Evolutionary conservation across 2,888 invertebrate genomes (phyloP), one percentile per base, ranked within the genome.

Genomic region (Galerucella nymphaeae): DNA sequence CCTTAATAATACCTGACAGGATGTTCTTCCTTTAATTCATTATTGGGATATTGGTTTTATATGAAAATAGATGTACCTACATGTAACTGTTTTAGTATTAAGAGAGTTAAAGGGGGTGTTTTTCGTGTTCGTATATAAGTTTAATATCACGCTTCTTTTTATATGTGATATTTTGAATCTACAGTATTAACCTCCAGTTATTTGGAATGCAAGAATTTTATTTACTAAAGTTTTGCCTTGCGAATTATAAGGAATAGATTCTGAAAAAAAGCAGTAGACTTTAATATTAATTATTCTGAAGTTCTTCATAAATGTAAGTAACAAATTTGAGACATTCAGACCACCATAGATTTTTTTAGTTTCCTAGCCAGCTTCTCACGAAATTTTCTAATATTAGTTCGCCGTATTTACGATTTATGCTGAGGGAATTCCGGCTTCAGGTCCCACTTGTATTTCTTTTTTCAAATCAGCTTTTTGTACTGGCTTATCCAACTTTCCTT

Each of bases 1-100:
- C 82, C 81, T 82, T 83, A 83, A 83, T 83, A 83, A 83, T 82
- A 64, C 20, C 64, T 64, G 48, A 48, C 50, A 23, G 50, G 20
- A 50, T 14, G 41, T 16, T 59, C 16, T n/a, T 59, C n/a, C n/a
- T 5, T 14, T n/a, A n/a, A 8, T 48, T 14, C 14, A 48, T n/a
- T 48, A 48, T 48, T n/a, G 48, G n/a, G 48, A 48, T 48, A 4
- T 14, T 48, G n/a, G n/a, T 2, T 48, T 48, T 8, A n/a, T 8
- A n/a, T n/a, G 14, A 48, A 48, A n/a, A 48, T 48, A n/a, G n/a
- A 14, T 13, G n/a, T 14, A 48, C 30, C n/a, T n/a, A n/a, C n/a
- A n/a, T n/a, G n/a, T 38, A 38, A 8, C 9, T 9, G 30, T 38
- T 23, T 23, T 38, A 1, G 8, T 38, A 38, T 38, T 6, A 9